Conservation (phyloP, 2,113 vertebrate species). For the Oryzias woworae region DNA sequence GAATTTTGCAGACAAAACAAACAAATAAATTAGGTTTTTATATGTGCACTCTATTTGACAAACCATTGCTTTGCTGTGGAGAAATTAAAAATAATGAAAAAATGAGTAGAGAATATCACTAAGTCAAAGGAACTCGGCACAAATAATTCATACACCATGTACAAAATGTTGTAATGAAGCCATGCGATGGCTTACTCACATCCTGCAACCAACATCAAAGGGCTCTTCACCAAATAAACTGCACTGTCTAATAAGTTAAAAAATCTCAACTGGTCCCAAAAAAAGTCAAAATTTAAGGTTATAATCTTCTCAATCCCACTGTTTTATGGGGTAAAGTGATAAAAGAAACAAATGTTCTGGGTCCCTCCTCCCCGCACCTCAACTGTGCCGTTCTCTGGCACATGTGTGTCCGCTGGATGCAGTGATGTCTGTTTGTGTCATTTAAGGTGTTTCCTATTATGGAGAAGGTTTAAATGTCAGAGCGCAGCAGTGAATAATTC, state of each 20-base stretch:
- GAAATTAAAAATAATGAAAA: too few relatives aligned
- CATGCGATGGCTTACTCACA: not conserved
- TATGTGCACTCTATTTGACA: too few relatives aligned
- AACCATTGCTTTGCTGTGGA: too few relatives aligned
- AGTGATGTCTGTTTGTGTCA: conserved; percentile 26
- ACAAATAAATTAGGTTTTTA: too few relatives aligned
- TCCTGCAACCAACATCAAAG: too few relatives aligned
- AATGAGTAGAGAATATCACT: too few relatives aligned
- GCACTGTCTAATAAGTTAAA: too few relatives aligned
- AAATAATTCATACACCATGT: conserved; percentile 1
- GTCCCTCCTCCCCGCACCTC: conserved; percentile 8
- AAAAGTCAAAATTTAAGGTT: too few relatives aligned
- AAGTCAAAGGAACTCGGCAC: not conserved
- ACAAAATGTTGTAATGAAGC: not conserved
- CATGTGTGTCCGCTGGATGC: not conserved
- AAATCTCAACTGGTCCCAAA: too few relatives aligned
- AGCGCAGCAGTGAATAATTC: conserved; percentile 40
- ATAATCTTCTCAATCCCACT: too few relatives aligned
- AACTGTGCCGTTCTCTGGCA: conserved; percentile 5
- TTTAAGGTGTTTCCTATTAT: conserved; percentile 38
- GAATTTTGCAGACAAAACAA: too few relatives aligned
- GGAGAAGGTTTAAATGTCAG: conserved; percentile 51
- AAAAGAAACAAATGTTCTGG: conserved; percentile 3
- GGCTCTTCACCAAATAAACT: too few relatives aligned
- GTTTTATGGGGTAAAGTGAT: not conserved